phyloP scores from a whole-genome alignment of 2,113 vertebrate species.

The Nicator chloris region DNA sequence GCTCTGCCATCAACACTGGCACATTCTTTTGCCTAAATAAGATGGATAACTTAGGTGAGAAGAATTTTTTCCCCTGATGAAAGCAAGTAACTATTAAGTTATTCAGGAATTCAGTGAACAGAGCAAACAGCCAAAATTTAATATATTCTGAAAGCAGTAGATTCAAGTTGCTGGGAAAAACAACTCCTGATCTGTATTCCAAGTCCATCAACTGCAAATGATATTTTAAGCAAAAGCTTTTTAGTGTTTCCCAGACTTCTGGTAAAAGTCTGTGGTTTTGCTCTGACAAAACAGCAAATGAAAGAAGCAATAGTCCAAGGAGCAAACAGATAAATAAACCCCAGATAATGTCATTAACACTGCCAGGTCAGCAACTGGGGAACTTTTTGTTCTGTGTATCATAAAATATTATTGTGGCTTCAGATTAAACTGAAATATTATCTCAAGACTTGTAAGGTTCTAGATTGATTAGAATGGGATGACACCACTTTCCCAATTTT shows the following conservation, averaged over 20 bases:
- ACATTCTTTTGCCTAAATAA: not conserved
- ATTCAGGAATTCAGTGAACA: not conserved
- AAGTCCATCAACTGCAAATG: not conserved
- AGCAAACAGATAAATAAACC: not conserved
- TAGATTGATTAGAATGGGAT: not conserved
- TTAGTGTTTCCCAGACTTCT: not conserved
- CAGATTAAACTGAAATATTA: not conserved
- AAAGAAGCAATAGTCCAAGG: not conserved
- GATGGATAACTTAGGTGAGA: not conserved
- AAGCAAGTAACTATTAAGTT: not conserved
- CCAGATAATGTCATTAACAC: not conserved
- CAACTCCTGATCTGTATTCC: not conserved
- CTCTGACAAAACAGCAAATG: not conserved
- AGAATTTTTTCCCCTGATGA: too few species aligned
- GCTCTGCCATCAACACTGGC: not conserved
- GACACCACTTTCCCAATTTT: not conserved
- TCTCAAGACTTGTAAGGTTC: not conserved
- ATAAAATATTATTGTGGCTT: not conserved
- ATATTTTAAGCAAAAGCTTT: not conserved
- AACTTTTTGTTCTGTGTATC: not conserved
- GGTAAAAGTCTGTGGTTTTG: not conserved
- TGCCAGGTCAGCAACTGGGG: not conserved
- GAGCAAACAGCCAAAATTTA: not conserved
- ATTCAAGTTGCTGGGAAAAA: not conserved
- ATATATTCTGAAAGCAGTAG: not conserved